Evolutionary conservation across 1,140 invertebrate genomes (phyloP).

Genomic region (Listronotus bonariensis): DNA sequence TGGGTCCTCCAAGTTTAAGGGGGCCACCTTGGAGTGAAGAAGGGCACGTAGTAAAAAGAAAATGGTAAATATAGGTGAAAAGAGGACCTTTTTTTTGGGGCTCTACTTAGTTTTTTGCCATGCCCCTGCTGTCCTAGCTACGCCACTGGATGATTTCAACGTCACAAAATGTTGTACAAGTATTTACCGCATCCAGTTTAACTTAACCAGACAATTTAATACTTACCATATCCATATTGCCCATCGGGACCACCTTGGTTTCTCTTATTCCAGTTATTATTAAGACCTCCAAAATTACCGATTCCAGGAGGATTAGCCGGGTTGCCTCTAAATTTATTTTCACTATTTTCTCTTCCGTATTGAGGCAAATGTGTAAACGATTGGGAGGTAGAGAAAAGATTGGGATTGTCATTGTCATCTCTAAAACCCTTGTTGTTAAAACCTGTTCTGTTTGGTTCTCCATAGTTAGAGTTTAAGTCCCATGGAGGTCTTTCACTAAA

Average conservation of each 20-base stretch:
- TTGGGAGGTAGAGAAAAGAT: not conserved
- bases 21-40: no score
- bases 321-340: not conserved
- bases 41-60: no score
- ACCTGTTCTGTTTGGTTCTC: not conserved
- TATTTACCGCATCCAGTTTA: no score
- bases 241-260: conserved; percentile 1
- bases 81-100: no score
- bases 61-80: no score
- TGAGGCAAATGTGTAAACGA: not conserved
- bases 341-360: not conserved
- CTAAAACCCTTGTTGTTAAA: conserved; percentile 19
- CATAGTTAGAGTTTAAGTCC: not conserved
- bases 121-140: no score
- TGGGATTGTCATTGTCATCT: conserved; percentile 9
- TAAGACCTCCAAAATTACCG: not conserved
- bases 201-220: no score
- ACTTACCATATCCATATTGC: not conserved
- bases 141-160: no score
- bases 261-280: conserved; percentile 2
- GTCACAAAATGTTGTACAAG: no score
- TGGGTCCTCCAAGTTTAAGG: no score
- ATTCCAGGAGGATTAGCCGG: not conserved
- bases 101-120: no score
- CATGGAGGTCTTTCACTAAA: conserved; percentile 13